Percentiles rank a stretch among this genome's conserved stretches.
phyloP scores from a whole-genome alignment of 2,888 invertebrate genomes.

The Galerucella pusilla region DNA sequence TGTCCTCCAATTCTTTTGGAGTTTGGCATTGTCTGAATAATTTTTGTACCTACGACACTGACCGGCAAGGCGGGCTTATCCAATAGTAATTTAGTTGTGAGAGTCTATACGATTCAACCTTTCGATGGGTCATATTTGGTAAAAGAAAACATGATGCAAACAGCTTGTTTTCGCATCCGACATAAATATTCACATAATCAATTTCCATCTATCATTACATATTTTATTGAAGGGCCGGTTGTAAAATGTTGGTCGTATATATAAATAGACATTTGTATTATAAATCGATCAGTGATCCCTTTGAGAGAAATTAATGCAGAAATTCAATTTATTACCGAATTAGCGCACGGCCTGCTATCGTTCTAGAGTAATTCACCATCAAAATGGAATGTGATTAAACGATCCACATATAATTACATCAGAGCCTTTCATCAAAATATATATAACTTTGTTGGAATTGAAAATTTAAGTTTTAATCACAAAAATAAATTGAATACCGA shows the following conservation, averaged over 20 bases:
- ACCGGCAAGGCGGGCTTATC: no score
- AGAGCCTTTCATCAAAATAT: conserved; percentile 47
- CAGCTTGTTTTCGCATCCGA: neutral
- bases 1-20: no score
- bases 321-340: conserved; percentile 58
- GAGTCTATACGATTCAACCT: no score
- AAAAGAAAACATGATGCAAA: neutral
- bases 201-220: neutral
- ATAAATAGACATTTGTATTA: conserved; percentile 37
- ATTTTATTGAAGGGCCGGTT: neutral
- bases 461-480: conserved; percentile 36
- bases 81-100: no score
- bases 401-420: conserved; percentile 46
- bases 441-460: conserved; percentile 35
- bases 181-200: neutral
- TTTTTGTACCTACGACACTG: no score
- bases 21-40: no score
- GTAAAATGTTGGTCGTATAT: neutral
- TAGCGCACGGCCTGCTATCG: conserved; percentile 50
- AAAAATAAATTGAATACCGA: conserved; percentile 34
- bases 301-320: conserved; percentile 52
- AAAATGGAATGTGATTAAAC: conserved; percentile 55
- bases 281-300: conserved; percentile 46
- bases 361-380: conserved; percentile 52
- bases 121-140: no score